phyloP scores from a whole-genome alignment of 2,113 vertebrate species.

The Columba janthina region DNA sequence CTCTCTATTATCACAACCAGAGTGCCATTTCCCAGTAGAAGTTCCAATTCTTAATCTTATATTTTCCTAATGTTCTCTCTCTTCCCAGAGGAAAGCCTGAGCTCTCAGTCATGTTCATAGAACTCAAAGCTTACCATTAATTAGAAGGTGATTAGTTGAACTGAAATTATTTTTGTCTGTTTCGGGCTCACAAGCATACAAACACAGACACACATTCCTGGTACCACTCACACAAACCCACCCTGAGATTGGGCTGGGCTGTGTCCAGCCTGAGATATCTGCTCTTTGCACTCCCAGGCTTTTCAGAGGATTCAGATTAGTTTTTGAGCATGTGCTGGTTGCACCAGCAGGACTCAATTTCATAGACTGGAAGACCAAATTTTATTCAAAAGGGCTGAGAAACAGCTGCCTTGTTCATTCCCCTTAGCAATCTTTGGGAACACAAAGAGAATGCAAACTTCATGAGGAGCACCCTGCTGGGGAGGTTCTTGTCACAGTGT shows the following conservation, averaged over 20 bases:
- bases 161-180: not conserved
- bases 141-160: not conserved
- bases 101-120: not conserved
- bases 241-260: not conserved
- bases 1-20: not conserved
- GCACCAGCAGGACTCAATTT: not conserved
- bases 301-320: not conserved
- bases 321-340: not conserved
- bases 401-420: not conserved
- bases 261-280: not conserved
- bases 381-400: not conserved
- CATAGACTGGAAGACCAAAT: not conserved
- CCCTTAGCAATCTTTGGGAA: not conserved
- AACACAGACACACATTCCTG: accelerated
- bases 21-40: not conserved
- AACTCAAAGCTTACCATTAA: not conserved
- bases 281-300: not conserved
- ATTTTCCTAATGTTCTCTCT: not conserved
- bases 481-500: not conserved
- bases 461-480: not conserved
- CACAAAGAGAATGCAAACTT: not conserved
- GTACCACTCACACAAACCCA: not conserved
- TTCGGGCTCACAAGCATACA: not conserved
- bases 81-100: not conserved
- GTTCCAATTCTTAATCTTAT: not conserved